Evolutionary conservation across 2,797 vertebrate genomes (phyloP).

Genomic region (Thamnophis elegans): DNA sequence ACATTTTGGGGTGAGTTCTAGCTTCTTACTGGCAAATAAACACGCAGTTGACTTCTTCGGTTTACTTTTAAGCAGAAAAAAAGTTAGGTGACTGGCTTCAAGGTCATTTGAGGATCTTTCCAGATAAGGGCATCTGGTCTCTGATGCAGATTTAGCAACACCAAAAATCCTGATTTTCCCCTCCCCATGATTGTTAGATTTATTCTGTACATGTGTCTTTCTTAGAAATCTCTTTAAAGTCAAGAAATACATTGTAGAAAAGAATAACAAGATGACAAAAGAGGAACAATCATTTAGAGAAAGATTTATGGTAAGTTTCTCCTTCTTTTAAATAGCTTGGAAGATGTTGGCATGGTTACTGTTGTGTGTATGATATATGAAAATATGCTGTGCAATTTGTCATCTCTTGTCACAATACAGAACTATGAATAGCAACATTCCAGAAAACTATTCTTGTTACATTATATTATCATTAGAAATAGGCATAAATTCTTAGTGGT

Average conservation of each 20-base stretch:
- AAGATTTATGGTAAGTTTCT: conserved; percentile 67
- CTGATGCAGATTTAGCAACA: not conserved
- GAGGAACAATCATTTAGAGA: conserved; percentile 74
- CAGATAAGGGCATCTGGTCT: not conserved
- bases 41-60: not conserved
- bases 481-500: not conserved
- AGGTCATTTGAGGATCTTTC: not conserved
- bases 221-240: conserved; percentile 60
- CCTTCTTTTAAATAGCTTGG: not conserved
- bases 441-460: not conserved
- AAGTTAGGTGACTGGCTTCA: not conserved
- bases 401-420: not conserved
- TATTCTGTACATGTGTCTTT: conserved; percentile 25
- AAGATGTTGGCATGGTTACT: not conserved
- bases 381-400: not conserved
- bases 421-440: not conserved
- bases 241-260: conserved; percentile 60
- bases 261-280: conserved; percentile 61
- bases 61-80: not conserved
- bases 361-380: not conserved
- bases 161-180: not conserved
- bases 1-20: not conserved
- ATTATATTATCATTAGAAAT: not conserved
- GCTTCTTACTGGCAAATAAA: not conserved
- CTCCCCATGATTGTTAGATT: not conserved